Conservation (phyloP, 2,113 vertebrate species). For the Chlamydotis undulata region DNA sequence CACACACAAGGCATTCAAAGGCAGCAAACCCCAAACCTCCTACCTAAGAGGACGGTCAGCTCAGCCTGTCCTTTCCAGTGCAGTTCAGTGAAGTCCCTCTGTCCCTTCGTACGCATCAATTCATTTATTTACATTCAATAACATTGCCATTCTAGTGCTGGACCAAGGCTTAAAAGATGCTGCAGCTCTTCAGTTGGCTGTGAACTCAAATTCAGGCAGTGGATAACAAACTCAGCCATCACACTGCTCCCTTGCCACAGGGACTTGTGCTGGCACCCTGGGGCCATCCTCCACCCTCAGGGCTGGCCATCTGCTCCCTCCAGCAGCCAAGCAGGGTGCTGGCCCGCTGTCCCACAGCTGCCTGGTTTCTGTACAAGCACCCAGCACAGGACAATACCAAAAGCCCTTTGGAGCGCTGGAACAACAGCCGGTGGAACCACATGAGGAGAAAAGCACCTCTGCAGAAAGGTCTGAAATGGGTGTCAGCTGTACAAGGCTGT, state of each 20-base stretch:
- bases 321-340: not conserved
- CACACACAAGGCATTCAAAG: not conserved
- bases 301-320: not conserved
- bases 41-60: not conserved
- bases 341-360: not conserved
- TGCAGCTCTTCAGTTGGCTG: not conserved
- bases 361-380: not conserved
- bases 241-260: rapidly evolving
- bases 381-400: rapidly evolving
- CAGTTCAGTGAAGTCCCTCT: not conserved
- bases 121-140: not conserved
- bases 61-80: not conserved
- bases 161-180: not conserved
- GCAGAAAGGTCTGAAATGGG: not conserved
- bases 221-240: not conserved
- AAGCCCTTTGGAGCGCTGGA: not conserved
- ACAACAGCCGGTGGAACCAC: not conserved
- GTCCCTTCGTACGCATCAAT: not conserved
- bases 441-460: not conserved
- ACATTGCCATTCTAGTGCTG: not conserved
- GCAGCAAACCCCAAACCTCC: not conserved
- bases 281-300: not conserved
- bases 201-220: not conserved
- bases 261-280: rapidly evolving
- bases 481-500: not conserved